phyloP scores from a whole-genome alignment of 1,140 invertebrate species.

The Hydropsyche tenuis region DNA sequence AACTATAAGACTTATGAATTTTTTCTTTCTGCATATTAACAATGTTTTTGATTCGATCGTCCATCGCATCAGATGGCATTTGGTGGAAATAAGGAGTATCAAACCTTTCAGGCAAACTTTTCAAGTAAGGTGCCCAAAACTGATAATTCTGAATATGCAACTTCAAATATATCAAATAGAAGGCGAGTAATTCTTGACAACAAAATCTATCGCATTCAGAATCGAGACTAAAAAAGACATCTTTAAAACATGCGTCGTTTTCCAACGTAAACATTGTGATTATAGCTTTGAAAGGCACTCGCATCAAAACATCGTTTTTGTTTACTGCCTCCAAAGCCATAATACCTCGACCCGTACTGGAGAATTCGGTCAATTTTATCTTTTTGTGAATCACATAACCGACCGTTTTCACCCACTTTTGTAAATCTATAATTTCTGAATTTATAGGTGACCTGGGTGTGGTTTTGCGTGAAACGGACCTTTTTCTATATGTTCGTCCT shows the following conservation, averaged over 20 bases:
- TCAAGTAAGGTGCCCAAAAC: conserved; percentile 40
- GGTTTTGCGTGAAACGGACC: background rate
- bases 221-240: conserved; percentile 18
- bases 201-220: background rate
- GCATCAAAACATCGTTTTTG: conserved; percentile 31
- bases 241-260: conserved; percentile 37
- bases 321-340: conserved; percentile 36
- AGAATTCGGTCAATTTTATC: conserved; percentile 35
- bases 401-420: conserved; percentile 42
- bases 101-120: conserved; percentile 35
- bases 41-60: conserved; percentile 36
- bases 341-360: conserved; percentile 38
- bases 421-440: conserved; percentile 35
- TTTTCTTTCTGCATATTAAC: conserved; percentile 32
- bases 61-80: conserved; percentile 9
- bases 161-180: conserved; percentile 42
- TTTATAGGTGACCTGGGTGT: background rate
- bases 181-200: conserved; percentile 41
- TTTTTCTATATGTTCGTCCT: conserved; percentile 20
- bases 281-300: conserved; percentile 42
- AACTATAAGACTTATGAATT: conserved; percentile 22
- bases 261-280: conserved; percentile 36
- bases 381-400: conserved; percentile 39
- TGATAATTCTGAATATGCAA: conserved; percentile 1
- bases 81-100: conserved; percentile 40